A percentile compares a stretch with the other conserved stretches of the same genome.
phyloP scores from a whole-genome alignment of 2,888 invertebrate genomes.

The Nyleta sp. region DNA sequence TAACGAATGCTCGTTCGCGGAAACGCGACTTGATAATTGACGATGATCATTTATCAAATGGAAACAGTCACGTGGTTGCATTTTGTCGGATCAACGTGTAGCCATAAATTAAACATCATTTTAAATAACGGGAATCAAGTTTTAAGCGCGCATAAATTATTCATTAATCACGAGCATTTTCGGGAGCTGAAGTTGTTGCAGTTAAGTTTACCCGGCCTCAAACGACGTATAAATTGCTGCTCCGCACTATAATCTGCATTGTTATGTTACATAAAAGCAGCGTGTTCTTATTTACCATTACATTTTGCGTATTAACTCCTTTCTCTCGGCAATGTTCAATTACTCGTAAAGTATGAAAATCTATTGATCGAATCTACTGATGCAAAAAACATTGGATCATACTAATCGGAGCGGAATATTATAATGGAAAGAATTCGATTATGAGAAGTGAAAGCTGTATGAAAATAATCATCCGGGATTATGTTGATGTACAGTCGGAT shows the following conservation, averaged over 20 bases:
- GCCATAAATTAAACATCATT: constrained; percentile 13
- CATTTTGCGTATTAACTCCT: background rate
- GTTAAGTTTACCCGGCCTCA: constrained; percentile 22
- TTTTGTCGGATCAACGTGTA: background rate
- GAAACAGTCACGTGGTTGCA: background rate
- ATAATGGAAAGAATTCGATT: background rate
- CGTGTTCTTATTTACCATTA: background rate
- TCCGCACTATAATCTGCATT: constrained; percentile 11
- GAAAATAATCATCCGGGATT: background rate
- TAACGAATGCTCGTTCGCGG: no score
- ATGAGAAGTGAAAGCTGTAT: background rate
- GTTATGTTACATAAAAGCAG: constrained; percentile 12
- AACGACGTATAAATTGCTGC: constrained; percentile 24
- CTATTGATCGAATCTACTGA: background rate
- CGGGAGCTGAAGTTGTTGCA: constrained; percentile 7
- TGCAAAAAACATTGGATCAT: background rate
- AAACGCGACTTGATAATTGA: no score
- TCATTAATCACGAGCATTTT: constrained; percentile 33
- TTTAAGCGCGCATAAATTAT: constrained; percentile 30
- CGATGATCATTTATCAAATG: no score
- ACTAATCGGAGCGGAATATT: constrained; percentile 4
- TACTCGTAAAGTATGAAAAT: background rate
- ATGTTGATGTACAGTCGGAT: no score
- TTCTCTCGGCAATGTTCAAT: background rate
- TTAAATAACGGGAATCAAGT: constrained; percentile 17